A percentile compares a stretch with the other conserved stretches of the same genome.
phyloP scores from a whole-genome alignment of 35 echinoderm and acorn worm species.

The Hemicentrotus pulcherrimus region DNA sequence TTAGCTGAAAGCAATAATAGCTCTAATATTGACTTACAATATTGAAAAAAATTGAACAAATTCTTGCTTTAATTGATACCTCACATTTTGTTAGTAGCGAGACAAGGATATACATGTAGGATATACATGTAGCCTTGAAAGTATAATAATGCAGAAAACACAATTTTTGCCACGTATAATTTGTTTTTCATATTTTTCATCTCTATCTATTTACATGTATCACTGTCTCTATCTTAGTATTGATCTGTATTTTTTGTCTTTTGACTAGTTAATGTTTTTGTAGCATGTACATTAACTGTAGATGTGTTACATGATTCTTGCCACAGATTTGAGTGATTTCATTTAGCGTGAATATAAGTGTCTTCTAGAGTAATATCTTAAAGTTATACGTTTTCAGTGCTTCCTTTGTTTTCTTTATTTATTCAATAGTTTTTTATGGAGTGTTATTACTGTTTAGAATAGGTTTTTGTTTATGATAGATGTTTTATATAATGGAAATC shows the following conservation, averaged over 20 bases:
- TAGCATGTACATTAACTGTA: not conserved
- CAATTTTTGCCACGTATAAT: too few relatives aligned
- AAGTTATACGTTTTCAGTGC: not conserved
- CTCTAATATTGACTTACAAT: not conserved
- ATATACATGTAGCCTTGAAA: too few relatives aligned
- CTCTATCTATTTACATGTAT: not conserved
- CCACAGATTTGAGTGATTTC: not conserved
- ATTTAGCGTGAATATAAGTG: not conserved
- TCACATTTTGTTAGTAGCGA: not conserved
- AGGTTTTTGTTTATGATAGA: too few relatives aligned
- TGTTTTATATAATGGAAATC: too few relatives aligned
- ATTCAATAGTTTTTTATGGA: not conserved
- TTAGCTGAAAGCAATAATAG: not conserved
- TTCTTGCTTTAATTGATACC: not conserved
- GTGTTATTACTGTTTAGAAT: not conserved
- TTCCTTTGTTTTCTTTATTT: not conserved
- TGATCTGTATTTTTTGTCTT: not conserved
- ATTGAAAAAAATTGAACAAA: not conserved
- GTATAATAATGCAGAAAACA: too few relatives aligned
- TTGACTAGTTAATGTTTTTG: not conserved
- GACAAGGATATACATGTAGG: not conserved
- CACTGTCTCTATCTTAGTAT: too few relatives aligned
- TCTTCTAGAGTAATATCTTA: not conserved
- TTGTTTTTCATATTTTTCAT: not conserved
- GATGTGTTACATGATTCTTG: not conserved